Conservation (phyloP, 2,113 vertebrate genomes). For the Xyrauchen texanus region DNA sequence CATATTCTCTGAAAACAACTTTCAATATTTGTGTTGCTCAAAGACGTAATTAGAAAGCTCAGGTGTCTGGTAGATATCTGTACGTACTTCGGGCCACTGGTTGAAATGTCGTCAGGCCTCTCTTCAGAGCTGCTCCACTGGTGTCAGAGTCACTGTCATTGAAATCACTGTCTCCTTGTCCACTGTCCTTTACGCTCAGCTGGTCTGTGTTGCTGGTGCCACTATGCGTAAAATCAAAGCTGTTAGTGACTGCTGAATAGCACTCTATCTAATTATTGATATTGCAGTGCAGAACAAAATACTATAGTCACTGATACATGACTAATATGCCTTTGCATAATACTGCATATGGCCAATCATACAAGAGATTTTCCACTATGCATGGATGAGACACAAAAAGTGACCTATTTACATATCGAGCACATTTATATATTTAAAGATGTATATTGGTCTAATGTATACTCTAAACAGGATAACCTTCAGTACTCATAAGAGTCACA, state of each 20-base stretch:
- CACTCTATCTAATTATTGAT: conserved; percentile 67
- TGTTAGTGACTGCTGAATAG: conserved; percentile 52
- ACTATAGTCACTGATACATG: conserved; percentile 10
- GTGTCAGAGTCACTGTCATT: conserved; percentile 75
- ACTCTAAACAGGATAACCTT: too few species aligned
- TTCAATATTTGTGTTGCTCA: too few species aligned
- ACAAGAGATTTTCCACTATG: too few species aligned
- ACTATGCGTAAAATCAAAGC: conserved; percentile 67
- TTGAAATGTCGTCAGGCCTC: conserved; percentile 63
- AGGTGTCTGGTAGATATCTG: too few species aligned
- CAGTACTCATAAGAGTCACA: not conserved
- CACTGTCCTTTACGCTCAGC: conserved; percentile 78
- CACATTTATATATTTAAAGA: too few species aligned
- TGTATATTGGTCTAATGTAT: too few species aligned
- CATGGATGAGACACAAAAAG: too few species aligned
- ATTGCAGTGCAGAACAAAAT: conserved; percentile 20
- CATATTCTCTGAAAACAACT: too few species aligned
- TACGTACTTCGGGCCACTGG: conserved; percentile 66
- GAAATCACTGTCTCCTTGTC: conserved; percentile 78
- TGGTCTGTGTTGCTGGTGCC: conserved; percentile 72
- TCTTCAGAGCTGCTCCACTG: conserved; percentile 69
- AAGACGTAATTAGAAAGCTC: too few species aligned
- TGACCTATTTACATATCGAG: too few species aligned
- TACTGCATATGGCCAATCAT: not conserved
- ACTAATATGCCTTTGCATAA: not conserved